Base-by-base conservation (phyloP, 2,113 vertebrate species). In the Galbula dea region DNA sequence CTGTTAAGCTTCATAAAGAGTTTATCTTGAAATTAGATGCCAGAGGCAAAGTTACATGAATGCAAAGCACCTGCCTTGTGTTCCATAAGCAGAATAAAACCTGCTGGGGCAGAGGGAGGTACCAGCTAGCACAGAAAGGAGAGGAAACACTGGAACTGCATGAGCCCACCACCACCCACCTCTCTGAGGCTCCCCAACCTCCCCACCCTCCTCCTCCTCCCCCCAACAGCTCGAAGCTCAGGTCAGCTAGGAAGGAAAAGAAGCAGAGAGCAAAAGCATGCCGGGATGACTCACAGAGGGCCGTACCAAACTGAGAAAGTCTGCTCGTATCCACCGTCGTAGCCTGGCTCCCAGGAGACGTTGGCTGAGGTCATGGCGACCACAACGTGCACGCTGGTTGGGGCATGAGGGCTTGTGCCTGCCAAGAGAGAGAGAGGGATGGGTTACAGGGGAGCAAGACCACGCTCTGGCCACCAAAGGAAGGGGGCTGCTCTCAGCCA, bases 301-400 rank as follows among this genome's bases (percentile, higher is more conserved):
- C 99, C 99, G 95, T 99, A 99, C 99, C 99, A 99, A 98, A 99
- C 99, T 97, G 99, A 99, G 98, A 99, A 99, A 95, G 99, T 99
- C 99, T 99, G 99, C 96, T 99, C 99, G 12, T 98, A 99, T 98
- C 99, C 99, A 90, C 99, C 99, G 74, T 99, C 99, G 76, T 99
- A 99, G 97, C 99, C 99, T 39, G 98, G 98, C 96, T 99, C 99
- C 99, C 99, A 99, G 96, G 99, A 99, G 93, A 99, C 98, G 57
- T 99, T 99, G 97, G 99, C 99, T 83, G 98, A 99, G 97, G 98
- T 99, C 97, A 98, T 99, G 86, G 98, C 99, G 90, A 98, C 98
- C 94, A 98, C 97, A 24, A 99, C 98, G 46, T 98, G 98, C 97
- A 99, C 98, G 87, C 98, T 98, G 96, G 98, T 98, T 5, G 99